Percentiles rank a stretch among this genome's conserved stretches.
Evolutionary conservation across 2,888 invertebrate genomes (phyloP).

Genomic region (Drosophila quinaria): DNA sequence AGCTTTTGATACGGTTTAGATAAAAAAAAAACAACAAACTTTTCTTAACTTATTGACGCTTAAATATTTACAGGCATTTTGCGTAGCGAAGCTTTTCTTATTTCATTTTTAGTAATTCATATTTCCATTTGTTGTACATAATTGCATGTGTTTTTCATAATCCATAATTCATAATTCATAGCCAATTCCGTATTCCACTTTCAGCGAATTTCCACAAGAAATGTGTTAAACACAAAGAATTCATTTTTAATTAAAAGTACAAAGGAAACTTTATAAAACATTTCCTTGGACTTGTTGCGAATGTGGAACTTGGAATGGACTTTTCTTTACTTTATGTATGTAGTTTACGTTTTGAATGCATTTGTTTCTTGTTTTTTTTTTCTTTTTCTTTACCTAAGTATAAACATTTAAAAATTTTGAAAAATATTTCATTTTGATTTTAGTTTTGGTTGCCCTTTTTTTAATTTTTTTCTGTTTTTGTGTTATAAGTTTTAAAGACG

Average conservation of each 20-base stretch:
- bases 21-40: constrained; percentile 30
- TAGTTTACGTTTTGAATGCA: constrained; percentile 46
- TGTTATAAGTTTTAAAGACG: constrained; percentile 48
- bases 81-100: constrained; percentile 69
- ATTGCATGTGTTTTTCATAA: constrained; percentile 36
- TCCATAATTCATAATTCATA: constrained; percentile 35
- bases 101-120: constrained; percentile 13
- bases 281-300: neutral
- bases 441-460: constrained; percentile 18
- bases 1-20: constrained; percentile 38
- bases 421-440: constrained; percentile 73
- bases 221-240: neutral
- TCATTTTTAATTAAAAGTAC: neutral
- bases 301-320: constrained; percentile 1
- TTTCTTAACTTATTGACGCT: constrained; percentile 43
- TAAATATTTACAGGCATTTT: constrained; percentile 76
- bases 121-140: constrained; percentile 19
- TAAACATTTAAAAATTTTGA: constrained; percentile 74
- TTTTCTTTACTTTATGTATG: constrained; percentile 9
- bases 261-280: neutral
- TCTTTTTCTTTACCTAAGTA: constrained; percentile 54
- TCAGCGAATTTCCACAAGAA: neutral
- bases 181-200: constrained; percentile 2
- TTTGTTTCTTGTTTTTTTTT: constrained; percentile 30
- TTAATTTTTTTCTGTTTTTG: neutral